These are phyloP conservation scores for Hydropotes inermis DNA, from an alignment of 2,113 vertebrate genomes.

Conservation along the genomic window DNA sequence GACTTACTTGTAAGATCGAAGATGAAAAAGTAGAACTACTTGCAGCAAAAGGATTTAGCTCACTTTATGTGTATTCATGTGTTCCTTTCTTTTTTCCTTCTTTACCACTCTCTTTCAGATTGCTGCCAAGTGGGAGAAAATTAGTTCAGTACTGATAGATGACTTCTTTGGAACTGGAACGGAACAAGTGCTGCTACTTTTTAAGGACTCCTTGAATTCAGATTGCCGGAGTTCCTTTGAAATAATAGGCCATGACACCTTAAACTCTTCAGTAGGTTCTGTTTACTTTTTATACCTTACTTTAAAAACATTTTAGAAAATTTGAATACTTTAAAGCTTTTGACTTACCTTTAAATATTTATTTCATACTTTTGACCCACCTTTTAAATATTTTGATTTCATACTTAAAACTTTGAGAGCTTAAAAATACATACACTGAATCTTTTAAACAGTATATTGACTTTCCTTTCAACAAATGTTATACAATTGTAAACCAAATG, in stretches of 20 bases:
- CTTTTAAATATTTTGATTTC: conserved; percentile 32
- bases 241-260: conserved; percentile 88
- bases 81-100: not conserved
- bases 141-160: conserved; percentile 86
- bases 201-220: conserved; percentile 76
- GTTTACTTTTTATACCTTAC: conserved; percentile 55
- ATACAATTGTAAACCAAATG: not conserved
- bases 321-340: conserved; percentile 9
- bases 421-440: not conserved
- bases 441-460: not conserved
- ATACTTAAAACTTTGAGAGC: not conserved
- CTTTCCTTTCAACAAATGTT: conserved; percentile 11
- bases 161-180: conserved; percentile 91
- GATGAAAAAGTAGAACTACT: not conserved
- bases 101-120: conserved; percentile 80
- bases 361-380: conserved; percentile 27
- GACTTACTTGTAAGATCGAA: not conserved
- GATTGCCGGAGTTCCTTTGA: conserved; percentile 80
- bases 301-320: conserved; percentile 48
- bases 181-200: conserved; percentile 91
- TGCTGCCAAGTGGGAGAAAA: conserved; percentile 85
- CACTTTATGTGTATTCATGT: not conserved
- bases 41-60: not conserved
- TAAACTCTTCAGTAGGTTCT: conserved; percentile 88
- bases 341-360: conserved; percentile 33